Base-by-base conservation (phyloP, 1,140 invertebrate genomes). In the Diachasmimorpha longicaudata region DNA sequence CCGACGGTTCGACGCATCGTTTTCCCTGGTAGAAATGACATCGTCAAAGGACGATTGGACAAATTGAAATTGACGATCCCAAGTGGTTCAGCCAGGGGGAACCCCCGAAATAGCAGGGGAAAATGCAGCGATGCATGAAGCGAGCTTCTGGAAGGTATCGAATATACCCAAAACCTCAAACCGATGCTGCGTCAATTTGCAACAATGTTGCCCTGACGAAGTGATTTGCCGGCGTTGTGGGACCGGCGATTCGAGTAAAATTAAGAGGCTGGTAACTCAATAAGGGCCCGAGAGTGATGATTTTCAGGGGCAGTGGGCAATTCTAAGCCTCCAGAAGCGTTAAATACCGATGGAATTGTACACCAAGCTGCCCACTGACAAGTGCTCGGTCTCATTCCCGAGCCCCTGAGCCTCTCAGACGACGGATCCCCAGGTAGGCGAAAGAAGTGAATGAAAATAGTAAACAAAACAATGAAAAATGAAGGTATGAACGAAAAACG, bases 401-500 rank as follows among this genome's bases (percentile, higher is more conserved):
- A 39, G 10, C 37, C 37, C 37, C 37, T 5, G 37, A 39, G 37
- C 10, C n/a, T 52, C n/a, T 9, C 14, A 52, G 48, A 9, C 16
- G 9, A 10, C 14, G 4, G 48, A 52, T 19, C 48, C n/a, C 5
- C 58, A 63, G 58, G 58, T 63, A 63, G 25, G 58, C 31, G 58
- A 63, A 21, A 11, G 9, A n/a, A 52, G 14, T 63, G 58, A 63
- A 63, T 63, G 58, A 63, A 63, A 31, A 63, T 25, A 14, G 23
- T 23, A 63, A 63, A 63, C 58, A 63, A 25, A 63, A 63, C 5
- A 58, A 58, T 16, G 19, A 31, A 63, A 25, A 63, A 63, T 19
- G 14, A 25, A 63, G 58, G 21, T 63, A 63, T 63, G 58, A 63
- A 63, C 58, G 58, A 63, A 63, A 63, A 63, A 63, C n/a, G 58